phyloP scores from a whole-genome alignment of 2,113 vertebrate genomes.

The cattle (Bos taurus) region DNA sequence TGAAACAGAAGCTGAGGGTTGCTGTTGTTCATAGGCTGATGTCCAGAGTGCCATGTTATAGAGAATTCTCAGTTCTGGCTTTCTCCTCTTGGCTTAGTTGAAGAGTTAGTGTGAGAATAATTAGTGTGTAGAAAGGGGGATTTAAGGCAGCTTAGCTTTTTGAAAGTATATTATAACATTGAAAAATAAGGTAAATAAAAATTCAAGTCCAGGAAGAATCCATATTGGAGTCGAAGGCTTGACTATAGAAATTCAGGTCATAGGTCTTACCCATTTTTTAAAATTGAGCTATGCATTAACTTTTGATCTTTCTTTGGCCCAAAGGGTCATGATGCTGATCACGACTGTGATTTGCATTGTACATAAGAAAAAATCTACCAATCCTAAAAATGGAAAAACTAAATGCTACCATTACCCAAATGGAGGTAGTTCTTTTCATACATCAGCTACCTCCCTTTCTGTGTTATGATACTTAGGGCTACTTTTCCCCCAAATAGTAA shows the following conservation, averaged over 20 bases:
- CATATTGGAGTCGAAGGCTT: not conserved
- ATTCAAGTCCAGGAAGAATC: not conserved
- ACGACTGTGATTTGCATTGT: not conserved
- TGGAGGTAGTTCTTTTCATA: not conserved
- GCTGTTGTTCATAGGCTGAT: not conserved
- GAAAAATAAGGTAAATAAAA: not conserved
- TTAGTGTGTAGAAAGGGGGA: not conserved
- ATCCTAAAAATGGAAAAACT: not conserved
- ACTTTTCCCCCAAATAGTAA: not conserved
- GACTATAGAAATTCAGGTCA: not conserved
- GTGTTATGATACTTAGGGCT: not conserved
- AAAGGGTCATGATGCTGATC: not conserved
- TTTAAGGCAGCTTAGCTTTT: not conserved
- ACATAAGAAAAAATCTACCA: not conserved
- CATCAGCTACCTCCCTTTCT: not conserved
- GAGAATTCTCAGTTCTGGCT: not conserved
- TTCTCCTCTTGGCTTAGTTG: not conserved
- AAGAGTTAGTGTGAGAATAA: not conserved
- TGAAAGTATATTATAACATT: not conserved
- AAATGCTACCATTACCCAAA: not conserved
- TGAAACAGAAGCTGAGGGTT: not conserved
- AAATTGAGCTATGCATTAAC: not conserved
- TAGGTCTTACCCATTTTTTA: not conserved
- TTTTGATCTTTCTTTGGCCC: not conserved
- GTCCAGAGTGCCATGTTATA: not conserved